A percentile compares a stretch with the other conserved stretches of the same genome.
Conservation (phyloP, 2,888 invertebrate species). For the Ophion ventricosus region DNA sequence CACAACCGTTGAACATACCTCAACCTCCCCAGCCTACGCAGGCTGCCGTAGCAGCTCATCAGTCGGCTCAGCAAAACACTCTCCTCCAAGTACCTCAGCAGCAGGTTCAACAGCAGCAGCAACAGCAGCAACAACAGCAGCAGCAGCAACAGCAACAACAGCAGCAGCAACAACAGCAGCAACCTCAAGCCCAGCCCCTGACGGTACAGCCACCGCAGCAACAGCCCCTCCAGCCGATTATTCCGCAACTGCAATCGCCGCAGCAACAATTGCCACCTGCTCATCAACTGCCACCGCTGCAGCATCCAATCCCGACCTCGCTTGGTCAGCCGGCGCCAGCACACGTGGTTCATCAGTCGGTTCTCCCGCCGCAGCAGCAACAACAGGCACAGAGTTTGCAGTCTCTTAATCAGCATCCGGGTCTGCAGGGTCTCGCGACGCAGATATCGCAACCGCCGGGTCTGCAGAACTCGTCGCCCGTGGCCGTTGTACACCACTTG, state of each 20-base stretch:
- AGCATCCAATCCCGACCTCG: constrained; percentile 75
- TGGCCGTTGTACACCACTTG: constrained; percentile 74
- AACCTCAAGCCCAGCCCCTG: constrained; percentile 70
- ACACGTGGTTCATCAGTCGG: constrained; percentile 78
- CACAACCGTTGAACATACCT: constrained; percentile 81
- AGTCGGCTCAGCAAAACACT: constrained; percentile 68
- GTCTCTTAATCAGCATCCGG: constrained; percentile 74
- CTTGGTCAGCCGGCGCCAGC: constrained; percentile 75
- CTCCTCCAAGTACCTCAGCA: constrained; percentile 74
- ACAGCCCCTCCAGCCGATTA: constrained; percentile 73
- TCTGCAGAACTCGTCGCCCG: constrained; percentile 70
- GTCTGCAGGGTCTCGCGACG: constrained; percentile 74
- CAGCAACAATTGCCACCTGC: constrained; percentile 74
- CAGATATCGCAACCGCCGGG: constrained; percentile 74
- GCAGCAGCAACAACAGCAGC: constrained; percentile 73
- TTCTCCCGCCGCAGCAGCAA: constrained; percentile 71
- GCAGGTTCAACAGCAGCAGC: constrained; percentile 73
- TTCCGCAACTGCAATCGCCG: constrained; percentile 72
- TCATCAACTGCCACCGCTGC: constrained; percentile 74
- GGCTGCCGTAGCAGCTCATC: constrained; percentile 70
- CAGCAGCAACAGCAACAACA: constrained; percentile 85
- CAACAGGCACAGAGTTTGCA: constrained; percentile 73
- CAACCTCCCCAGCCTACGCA: constrained; percentile 80
- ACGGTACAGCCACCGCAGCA: constrained; percentile 78
- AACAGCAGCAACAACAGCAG: constrained; percentile 85